Evolutionary conservation across 2,888 invertebrate species (phyloP), one percentile per base, ranked within the genome.

Genomic region (Heliconius ethilla): DNA sequence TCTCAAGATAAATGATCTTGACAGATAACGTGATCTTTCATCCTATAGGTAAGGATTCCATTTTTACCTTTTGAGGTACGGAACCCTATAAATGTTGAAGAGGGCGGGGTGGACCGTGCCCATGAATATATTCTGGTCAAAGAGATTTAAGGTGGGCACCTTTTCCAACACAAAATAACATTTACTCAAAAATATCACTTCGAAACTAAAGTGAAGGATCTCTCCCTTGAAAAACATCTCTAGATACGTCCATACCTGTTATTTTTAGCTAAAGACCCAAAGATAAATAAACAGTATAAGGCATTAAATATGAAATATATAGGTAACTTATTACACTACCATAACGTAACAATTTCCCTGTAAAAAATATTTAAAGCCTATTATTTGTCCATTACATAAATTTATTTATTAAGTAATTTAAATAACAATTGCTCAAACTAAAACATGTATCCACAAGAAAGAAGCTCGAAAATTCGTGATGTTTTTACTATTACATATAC

Each of bases 381-480:
- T 33, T 63, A 63, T 63, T 63, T 27, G 6, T 18, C 7, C 3
- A 69, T 69, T 69, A 69, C 67, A 69, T 45, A 69, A 25, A 40
- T 25, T n/a, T 11, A 40, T 37, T n/a, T 25, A 69, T 69, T 69
- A 45, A 69, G 69, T 45, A 69, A 69, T 18, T 45, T 25, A 25
- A 45, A 69, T 69, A 69, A 67, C 11, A 69, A 15, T 25, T 69
- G 25, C 25, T 25, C 15, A 67, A 37, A n/a, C 3, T 29, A 45
- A 27, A 45, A 45, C 25, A 67, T 40, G 15, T 13, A 40, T 33
- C 13, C 25, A 13, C 13, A 72, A 72, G 37, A 6, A 72, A 27
- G 59, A 55, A n/a, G 1, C 33, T 37, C 9, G 55, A 67, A 45
- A 69, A 72, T 73, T 70, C 70, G 72, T 76, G 40, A 73, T 63